Evolutionary conservation across 2,888 invertebrate genomes (phyloP), one percentile per base, ranked within the genome.

Genomic region (Boloria selene): DNA sequence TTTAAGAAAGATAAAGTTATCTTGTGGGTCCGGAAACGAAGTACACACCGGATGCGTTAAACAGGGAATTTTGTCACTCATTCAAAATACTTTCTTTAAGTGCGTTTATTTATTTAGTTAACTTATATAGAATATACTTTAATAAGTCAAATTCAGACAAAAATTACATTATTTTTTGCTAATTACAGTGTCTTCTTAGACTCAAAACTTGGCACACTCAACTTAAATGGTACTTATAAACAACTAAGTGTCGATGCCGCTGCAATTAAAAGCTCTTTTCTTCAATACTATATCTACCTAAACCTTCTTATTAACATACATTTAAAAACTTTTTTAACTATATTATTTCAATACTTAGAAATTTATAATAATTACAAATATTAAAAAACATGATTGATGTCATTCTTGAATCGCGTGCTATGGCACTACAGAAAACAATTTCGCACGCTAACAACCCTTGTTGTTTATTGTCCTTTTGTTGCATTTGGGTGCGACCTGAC

Each of bases 1-100:
- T 56, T 67, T 67, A 42, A 44, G 31, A 67, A 60, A 54, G 26
- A 51, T 55, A 64, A 60, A 58, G 45, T 72, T 75, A 77, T 78
- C 76, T 74, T 76, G 76, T 78, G 76, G 62, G 56, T 52, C 63
- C 73, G 77, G 77, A 78, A 76, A 74, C 70, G 70, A 71, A 69
- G 47, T 49, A 31, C 49, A 26, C 70, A 68, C 61, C 64, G 68
- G 69, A 64, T 51, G 44, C 18, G 10, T 50, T 18, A 17, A n/a
- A 38, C 49, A 49, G 51, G 38, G 56, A 18, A 10, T 60, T 59
- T 38, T n/a, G 14, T 16, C 49, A 49, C 38, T 64, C 58, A 58
- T 52, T 38, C 45, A 50, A 51, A 51, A 58, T 52, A 31, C 26
- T 44, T 56, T n/a, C 22, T 56, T n/a, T 56, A 45, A 4, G 17